These are phyloP conservation scores for Nymphalis polychloros DNA, from an alignment of 2,888 invertebrate genomes.

Conservation along the genomic window DNA sequence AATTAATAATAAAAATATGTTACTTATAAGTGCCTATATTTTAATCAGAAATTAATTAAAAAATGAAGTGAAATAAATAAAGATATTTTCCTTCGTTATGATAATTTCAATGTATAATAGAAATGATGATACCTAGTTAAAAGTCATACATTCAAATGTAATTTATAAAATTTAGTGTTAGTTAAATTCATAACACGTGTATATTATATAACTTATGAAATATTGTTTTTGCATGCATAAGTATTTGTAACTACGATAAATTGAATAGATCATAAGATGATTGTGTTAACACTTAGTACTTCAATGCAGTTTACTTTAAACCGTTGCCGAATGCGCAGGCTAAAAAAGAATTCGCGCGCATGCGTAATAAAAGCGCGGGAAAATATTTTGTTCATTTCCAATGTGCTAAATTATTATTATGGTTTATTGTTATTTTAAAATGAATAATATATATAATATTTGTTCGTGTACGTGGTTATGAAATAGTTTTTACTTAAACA, in stretches of 20 bases:
- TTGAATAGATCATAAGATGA: slow-evolving; percentile 27
- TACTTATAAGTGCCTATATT: not conserved
- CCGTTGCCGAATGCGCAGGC: slow-evolving; percentile 64
- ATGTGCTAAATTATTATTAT: not conserved
- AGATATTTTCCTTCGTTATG: too few relatives aligned
- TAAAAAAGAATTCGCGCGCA: slow-evolving; percentile 56
- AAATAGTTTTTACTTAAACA: not conserved
- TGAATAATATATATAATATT: slow-evolving; percentile 1
- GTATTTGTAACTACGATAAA: slow-evolving; percentile 21
- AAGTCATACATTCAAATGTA: too few relatives aligned
- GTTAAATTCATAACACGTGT: not conserved
- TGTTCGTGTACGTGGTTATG: not conserved
- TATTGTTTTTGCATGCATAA: not conserved
- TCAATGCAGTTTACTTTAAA: slow-evolving; percentile 58
- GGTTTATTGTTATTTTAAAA: not conserved
- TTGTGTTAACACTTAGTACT: slow-evolving; percentile 27
- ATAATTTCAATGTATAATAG: too few relatives aligned
- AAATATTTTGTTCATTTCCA: slow-evolving; percentile 36
- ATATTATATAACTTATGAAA: not conserved
- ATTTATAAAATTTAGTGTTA: too few relatives aligned
- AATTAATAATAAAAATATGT: too few relatives aligned
- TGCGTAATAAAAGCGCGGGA: slow-evolving; percentile 56
- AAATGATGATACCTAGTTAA: too few relatives aligned
- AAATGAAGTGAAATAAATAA: too few relatives aligned
- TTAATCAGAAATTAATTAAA: too few relatives aligned